Evolutionary conservation across 2,797 vertebrate genomes (phyloP).

Genomic region (Chloroceryle inda): DNA sequence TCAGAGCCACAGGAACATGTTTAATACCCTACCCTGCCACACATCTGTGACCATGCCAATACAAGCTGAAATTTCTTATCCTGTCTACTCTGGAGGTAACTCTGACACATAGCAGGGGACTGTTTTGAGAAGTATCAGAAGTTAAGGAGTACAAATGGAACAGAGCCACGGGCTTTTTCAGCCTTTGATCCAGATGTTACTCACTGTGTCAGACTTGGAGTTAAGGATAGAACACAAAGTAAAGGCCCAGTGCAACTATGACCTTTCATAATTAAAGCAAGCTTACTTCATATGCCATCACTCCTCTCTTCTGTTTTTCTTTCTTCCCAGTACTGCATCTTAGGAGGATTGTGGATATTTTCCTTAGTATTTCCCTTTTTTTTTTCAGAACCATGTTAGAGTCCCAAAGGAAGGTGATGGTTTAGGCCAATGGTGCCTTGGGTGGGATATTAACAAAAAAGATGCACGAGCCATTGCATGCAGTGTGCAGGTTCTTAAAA

Average conservation of each 20-base stretch:
- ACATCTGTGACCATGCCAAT: rapidly evolving
- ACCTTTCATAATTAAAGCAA: neutral
- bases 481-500: neutral
- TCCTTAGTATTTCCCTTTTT: neutral
- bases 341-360: neutral
- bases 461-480: neutral
- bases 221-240: neutral
- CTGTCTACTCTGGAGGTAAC: neutral
- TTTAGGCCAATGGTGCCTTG: neutral
- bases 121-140: neutral
- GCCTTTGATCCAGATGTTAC: neutral
- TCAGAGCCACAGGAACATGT: neutral
- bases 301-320: neutral
- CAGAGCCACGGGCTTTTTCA: neutral
- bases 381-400: neutral
- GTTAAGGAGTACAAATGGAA: neutral
- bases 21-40: neutral
- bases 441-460: neutral
- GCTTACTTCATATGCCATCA: neutral
- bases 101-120: neutral
- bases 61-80: neutral
- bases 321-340: neutral
- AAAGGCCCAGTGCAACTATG: neutral
- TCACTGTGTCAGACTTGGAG: neutral
- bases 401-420: neutral